Percentiles rank a stretch among this genome's conserved stretches.
These are phyloP conservation scores for Periophthalmus magnuspinnatus DNA, from an alignment of 2,797 vertebrate species.

Conservation along the genomic window DNA sequence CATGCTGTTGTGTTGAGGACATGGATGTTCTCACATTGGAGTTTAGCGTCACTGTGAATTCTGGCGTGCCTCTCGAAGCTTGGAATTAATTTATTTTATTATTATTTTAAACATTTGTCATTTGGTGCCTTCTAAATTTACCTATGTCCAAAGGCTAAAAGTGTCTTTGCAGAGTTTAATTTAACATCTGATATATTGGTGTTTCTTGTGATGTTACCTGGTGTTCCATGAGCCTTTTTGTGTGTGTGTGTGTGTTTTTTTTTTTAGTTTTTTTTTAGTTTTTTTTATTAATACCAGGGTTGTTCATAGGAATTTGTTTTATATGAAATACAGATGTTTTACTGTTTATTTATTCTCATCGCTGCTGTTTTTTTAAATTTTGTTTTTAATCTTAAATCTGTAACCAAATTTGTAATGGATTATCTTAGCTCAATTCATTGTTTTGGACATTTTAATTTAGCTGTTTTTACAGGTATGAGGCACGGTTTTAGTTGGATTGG, in stretches of 20 bases:
- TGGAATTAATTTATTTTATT: slow-evolving; percentile 2
- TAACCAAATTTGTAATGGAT: slow-evolving; percentile 4
- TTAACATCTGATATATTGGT: not conserved
- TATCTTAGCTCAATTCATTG: not conserved
- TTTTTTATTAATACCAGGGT: slow-evolving; percentile 2
- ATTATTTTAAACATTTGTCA: slow-evolving; percentile 2
- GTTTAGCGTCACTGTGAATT: slow-evolving; percentile 65
- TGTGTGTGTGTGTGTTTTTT: too few relatives aligned
- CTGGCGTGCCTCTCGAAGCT: slow-evolving; percentile 47
- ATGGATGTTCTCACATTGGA: slow-evolving; percentile 4
- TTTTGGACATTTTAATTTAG: slow-evolving; percentile 2
- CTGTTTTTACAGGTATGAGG: slow-evolving; percentile 9
- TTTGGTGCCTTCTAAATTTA: slow-evolving; percentile 56
- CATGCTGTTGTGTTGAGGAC: slow-evolving; percentile 6
- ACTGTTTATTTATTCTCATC: slow-evolving; percentile 50
- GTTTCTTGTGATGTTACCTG: slow-evolving; percentile 6
- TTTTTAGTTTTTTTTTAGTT: not conserved
- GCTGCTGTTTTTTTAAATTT: slow-evolving; percentile 42
- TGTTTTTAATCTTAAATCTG: slow-evolving; percentile 21
- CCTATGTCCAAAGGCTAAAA: slow-evolving; percentile 13
- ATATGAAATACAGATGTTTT: slow-evolving; percentile 14
- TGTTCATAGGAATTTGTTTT: slow-evolving; percentile 3
- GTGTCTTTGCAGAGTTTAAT: not conserved
- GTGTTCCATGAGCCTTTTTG: slow-evolving; percentile 30
- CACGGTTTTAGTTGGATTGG: slow-evolving; percentile 24